Base-by-base conservation (phyloP, 2,797 vertebrate species). In the Diglossa cyanea region DNA sequence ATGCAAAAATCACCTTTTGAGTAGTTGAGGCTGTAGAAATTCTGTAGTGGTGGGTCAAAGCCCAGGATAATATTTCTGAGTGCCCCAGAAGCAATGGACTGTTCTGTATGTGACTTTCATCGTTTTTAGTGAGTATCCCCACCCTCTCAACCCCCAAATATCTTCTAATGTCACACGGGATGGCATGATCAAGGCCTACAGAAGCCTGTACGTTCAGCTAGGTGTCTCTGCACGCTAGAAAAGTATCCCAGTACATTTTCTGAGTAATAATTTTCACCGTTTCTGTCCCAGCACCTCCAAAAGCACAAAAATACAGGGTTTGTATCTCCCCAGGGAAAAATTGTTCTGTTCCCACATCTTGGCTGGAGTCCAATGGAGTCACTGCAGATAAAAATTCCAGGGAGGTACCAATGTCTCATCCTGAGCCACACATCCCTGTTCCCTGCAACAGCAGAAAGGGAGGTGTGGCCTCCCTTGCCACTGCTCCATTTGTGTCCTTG, bases 401-500 rank as follows among this genome's bases (percentile, higher is more conserved):
- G 31, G 45, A 71, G 33, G 19, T 28, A 30, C 25, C 7, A 28
- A 8, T 19, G 3, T 30, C 75, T 84, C 63, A 62, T 72, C 48
- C 57, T 13, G 40, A 76, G 71, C 58, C 31, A 31, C 44, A n/a
- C 42, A 42, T 51, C 58, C 47, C 63, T 47, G 57, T 25, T 57
- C 74, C 35, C 51, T 1, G 1, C 30, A 77, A 3, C 23, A 63
- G 75, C 37, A 73, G 72, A 30, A 58, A 67, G 65, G 20, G 33
- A 94, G 58, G 15, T 26, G 37, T 65, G 42, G 45, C 33, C 68
- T 71, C 15, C 8, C 61, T 42, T 84, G 13, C 63, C 60, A 9
- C 72, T 25, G 42, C 74, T 91, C 89, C 78, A 60, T 93, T 89
- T 89, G 35, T 84, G 67, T 87, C 68, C 62, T n/a, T 94, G 68